These are phyloP conservation scores for Dinothrombium tinctorium DNA, from an alignment of 1,140 invertebrate species.

Conservation along the genomic window DNA sequence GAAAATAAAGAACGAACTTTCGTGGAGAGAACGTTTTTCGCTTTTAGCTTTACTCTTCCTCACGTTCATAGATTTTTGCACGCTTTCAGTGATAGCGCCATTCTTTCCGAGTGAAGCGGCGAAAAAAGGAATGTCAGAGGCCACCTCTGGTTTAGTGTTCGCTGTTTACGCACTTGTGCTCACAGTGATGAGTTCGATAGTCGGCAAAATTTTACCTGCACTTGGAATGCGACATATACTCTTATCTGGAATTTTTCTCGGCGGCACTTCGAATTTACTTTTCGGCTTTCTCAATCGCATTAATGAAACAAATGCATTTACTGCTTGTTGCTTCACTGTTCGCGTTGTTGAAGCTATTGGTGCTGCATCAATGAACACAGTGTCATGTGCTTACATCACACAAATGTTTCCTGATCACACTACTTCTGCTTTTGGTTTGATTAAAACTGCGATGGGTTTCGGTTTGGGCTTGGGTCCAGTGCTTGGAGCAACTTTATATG, in stretches of 20 bases:
- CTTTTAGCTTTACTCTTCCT: too few species aligned
- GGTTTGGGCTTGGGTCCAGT: constrained; percentile 45
- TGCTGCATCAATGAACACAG: constrained; percentile 42
- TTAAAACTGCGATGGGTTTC: constrained; percentile 49
- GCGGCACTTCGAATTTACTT: constrained; percentile 20
- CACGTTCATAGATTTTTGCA: too few species aligned
- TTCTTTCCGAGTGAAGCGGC: constrained; percentile 42
- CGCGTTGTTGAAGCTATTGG: constrained; percentile 43
- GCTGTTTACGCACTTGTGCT: constrained; percentile 43
- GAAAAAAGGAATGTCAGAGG: constrained; percentile 34
- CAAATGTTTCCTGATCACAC: constrained; percentile 46
- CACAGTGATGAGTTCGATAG: constrained; percentile 38
- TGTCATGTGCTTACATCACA: constrained; percentile 43
- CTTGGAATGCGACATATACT: constrained; percentile 34
- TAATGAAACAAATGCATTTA: constrained; percentile 31
- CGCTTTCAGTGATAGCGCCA: constrained; percentile 47
- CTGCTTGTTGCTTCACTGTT: constrained; percentile 38
- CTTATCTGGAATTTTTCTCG: constrained; percentile 19
- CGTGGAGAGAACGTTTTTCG: too few species aligned
- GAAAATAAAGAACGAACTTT: too few species aligned
- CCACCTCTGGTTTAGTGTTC: constrained; percentile 41
- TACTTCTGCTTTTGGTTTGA: constrained; percentile 36
- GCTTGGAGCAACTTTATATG: constrained; percentile 47
- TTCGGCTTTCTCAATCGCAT: constrained; percentile 32
- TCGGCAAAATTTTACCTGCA: constrained; percentile 38